Percentiles rank a stretch among this genome's conserved stretches.
These are phyloP conservation scores for Monopterus albus DNA, from an alignment of 2,113 vertebrate species.

Conservation along the genomic window DNA sequence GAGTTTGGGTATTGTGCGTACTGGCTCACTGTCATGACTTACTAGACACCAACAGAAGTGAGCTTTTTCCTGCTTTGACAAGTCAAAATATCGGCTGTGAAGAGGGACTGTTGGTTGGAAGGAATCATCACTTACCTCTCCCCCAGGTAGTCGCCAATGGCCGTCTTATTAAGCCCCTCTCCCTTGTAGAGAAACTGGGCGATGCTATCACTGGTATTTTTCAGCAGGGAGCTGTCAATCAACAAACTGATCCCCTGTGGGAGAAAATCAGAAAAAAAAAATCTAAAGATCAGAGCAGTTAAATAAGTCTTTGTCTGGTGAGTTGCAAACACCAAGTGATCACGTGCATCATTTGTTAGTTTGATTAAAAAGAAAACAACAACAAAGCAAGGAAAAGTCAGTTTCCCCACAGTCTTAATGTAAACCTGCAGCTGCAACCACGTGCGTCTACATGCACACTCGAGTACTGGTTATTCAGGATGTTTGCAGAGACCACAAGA, in stretches of 20 bases:
- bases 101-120: neutral
- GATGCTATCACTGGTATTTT: conserved; percentile 92
- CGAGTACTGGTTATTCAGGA: no score
- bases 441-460: no score
- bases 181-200: conserved; percentile 96
- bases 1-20: no score
- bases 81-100: neutral
- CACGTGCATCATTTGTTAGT: no score
- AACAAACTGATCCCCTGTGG: conserved; percentile 94
- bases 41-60: neutral
- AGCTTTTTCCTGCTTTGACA: neutral
- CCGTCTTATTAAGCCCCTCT: conserved; percentile 97
- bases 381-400: no score
- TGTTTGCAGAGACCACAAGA: no score
- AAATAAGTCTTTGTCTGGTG: no score
- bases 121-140: conserved; percentile 84
- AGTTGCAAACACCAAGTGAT: no score
- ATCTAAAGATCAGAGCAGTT: no score
- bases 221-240: conserved; percentile 91
- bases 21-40: neutral
- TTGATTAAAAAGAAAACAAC: no score
- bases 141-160: conserved; percentile 96
- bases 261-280: conserved; percentile 1
- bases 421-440: no score
- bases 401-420: no score